These are phyloP conservation scores for Nansenia antarctica DNA, from an alignment of 2,113 vertebrate species.

Conservation along the genomic window DNA sequence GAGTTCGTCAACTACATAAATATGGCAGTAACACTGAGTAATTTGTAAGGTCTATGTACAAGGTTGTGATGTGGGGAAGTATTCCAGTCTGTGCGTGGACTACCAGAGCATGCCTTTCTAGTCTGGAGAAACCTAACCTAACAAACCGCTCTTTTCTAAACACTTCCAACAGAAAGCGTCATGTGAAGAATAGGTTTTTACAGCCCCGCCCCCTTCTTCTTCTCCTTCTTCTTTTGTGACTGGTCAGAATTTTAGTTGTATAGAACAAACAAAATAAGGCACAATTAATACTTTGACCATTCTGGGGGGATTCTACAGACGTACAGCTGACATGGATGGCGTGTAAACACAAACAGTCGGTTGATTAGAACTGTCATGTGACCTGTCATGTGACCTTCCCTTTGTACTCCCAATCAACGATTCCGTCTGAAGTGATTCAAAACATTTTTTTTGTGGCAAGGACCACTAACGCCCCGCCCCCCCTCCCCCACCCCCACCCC, in stretches of 20 bases:
- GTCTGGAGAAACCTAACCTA: conserved; percentile 53
- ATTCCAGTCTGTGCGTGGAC: conserved; percentile 70
- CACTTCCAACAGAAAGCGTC: not conserved
- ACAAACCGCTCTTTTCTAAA: conserved; percentile 25
- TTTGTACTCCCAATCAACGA: conserved; percentile 62
- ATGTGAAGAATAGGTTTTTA: conserved; percentile 8
- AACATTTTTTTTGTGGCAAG: conserved; percentile 54
- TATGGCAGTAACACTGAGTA: conserved; percentile 98
- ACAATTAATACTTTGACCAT: conserved; percentile 90
- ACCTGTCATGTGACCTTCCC: conserved; percentile 59
- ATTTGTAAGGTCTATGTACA: conserved; percentile 88
- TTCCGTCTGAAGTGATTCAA: conserved; percentile 58
- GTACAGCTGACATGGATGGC: conserved; percentile 72
- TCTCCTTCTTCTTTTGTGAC: conserved; percentile 62
- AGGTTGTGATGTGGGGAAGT: conserved; percentile 79
- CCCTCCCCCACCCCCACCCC: conserved; percentile 41
- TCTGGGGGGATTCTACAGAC: conserved; percentile 74
- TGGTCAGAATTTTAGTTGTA: conserved; percentile 80
- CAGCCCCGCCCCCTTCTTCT: conserved; percentile 28
- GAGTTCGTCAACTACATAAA: conserved; percentile 84
- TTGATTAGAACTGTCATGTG: conserved; percentile 64
- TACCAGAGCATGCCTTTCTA: conserved; percentile 70
- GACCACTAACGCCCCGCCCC: conserved; percentile 32
- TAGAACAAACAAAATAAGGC: conserved; percentile 93
- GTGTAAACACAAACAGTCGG: conserved; percentile 77